A percentile compares a stretch with the other conserved stretches of the same genome.
Conservation (phyloP, 2,113 vertebrate species). For the Crotalus viridis region DNA sequence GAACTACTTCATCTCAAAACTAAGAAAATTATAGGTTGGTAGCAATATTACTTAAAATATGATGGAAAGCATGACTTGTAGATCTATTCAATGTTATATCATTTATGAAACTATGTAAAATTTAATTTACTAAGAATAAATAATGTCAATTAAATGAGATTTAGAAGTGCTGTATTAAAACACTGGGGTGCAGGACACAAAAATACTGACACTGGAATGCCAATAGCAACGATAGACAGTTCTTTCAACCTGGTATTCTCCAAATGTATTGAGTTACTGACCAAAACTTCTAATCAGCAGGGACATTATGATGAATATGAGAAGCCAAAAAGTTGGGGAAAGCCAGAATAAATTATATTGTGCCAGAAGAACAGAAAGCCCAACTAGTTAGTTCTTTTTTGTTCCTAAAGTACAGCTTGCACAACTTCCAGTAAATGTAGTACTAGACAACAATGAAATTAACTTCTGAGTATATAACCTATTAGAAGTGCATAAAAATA, state of each 20-base stretch:
- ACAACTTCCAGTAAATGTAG: background rate
- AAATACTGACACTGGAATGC: background rate
- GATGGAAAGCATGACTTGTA: background rate
- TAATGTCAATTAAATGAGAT: background rate
- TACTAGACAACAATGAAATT: background rate
- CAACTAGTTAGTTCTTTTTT: background rate
- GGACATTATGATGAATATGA: background rate
- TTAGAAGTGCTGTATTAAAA: background rate
- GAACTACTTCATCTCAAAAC: background rate
- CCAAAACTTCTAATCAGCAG: background rate
- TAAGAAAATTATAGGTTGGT: background rate
- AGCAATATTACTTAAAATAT: background rate
- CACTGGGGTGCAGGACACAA: background rate
- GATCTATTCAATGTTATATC: background rate
- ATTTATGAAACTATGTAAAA: background rate
- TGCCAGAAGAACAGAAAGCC: background rate
- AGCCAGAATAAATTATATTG: background rate
- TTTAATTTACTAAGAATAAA: background rate
- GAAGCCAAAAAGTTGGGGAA: background rate
- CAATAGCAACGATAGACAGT: background rate
- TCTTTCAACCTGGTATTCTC: background rate
- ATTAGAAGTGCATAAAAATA: background rate
- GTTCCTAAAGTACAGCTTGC: background rate
- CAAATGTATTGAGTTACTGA: background rate
- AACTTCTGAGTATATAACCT: background rate